Conservation (phyloP, 1,140 invertebrate species). For the Papilio machaon region DNA sequence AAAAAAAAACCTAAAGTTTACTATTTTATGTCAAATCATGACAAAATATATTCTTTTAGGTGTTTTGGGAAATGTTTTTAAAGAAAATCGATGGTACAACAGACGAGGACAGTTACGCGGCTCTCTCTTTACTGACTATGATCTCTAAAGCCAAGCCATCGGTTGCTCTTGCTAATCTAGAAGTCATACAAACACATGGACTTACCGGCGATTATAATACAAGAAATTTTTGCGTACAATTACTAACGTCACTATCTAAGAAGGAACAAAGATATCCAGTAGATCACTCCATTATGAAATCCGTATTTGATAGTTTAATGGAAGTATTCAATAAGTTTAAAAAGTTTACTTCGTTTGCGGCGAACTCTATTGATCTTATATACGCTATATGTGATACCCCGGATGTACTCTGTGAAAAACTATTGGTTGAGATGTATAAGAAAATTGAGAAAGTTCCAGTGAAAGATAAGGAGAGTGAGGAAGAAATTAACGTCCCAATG, state of each 20-base stretch:
- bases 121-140: slow-evolving; percentile 89
- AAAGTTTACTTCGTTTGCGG: too few relatives aligned
- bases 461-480: too few relatives aligned
- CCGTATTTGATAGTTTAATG: slow-evolving; percentile 67
- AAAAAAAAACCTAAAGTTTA: too few relatives aligned
- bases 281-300: slow-evolving; percentile 66
- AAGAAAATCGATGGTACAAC: slow-evolving; percentile 88
- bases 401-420: too few relatives aligned
- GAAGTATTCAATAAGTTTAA: slow-evolving; percentile 70
- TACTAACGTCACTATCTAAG: slow-evolving; percentile 69
- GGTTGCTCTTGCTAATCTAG: slow-evolving; percentile 60
- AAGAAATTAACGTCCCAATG: too few relatives aligned
- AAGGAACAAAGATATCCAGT: slow-evolving; percentile 70
- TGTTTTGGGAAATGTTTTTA: slow-evolving; percentile 92
- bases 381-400: too few relatives aligned
- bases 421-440: too few relatives aligned
- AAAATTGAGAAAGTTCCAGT: too few relatives aligned
- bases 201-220: too few relatives aligned
- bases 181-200: too few relatives aligned
- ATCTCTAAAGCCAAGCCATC: slow-evolving; percentile 82
- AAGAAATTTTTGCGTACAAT: slow-evolving; percentile 65
- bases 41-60: slow-evolving; percentile 72
- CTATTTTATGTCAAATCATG: slow-evolving; percentile 18
- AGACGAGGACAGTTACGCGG: slow-evolving; percentile 85
- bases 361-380: too few relatives aligned